Base-by-base conservation (phyloP, 2,888 invertebrate species). In the Zygaena filipendulae region DNA sequence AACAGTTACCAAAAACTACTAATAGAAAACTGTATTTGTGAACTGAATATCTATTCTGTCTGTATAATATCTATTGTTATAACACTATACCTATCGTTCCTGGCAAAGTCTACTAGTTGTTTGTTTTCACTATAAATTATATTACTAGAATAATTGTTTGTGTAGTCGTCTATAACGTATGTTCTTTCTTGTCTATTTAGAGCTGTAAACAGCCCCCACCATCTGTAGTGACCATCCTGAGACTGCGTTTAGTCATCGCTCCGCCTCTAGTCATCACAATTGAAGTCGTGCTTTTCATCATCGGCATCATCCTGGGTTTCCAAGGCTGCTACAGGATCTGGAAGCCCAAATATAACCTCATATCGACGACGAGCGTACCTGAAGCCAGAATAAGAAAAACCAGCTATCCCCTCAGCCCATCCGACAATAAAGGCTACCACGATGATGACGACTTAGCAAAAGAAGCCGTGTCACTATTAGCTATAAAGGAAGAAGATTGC, bases 261-360 rank as follows among this genome's bases (percentile, higher is more conserved):
- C 85, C 84, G 1, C 69, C 81, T 1, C 42, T 80, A 2, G 57
- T 84, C 45, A 67, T 77, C 40, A 59, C 70, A 1, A 18, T 75
- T 1, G 66, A 79, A 26, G 59, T 79, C n/a, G 21, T 79, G 1
- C 57, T 84, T 18, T 53, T 81, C 35, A 25, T 74, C 25, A 45
- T 63, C 3, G 85, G 85, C 2, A 25, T 77, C 3, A 52, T 72
- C 25, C 54, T 83, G 6, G 57, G 81, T 3, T 55, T 62, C 10
- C 66, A 61, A 35, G 69, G 75, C 2, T 49, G 62, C 12, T 60
- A 64, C 39, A 49, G 67, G 13, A 41, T 70, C 13, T 54, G 53
- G 47, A 66, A 52, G 21, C 70, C 75, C 0, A 62, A 42, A 25
- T 70, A 74, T 45, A 58, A 59, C 26, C 43, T 67, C 12, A 45